Evolutionary conservation across 2,113 vertebrate species (phyloP).

Genomic region (human (Homo sapiens)): GRCh38 chr12:80718501-80719000

Average conservation of each 20-base stretch:
- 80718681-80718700: not conserved
- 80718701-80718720: slow-evolving; percentile 39
- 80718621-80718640: not conserved
- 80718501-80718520: not conserved
- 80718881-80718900: slow-evolving; percentile 94
- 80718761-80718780: slow-evolving; percentile 44
- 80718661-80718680: not conserved
- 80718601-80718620: not conserved
- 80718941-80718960: slow-evolving; percentile 81
- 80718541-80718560: not conserved
- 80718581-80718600: not conserved
- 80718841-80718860: slow-evolving; percentile 77
- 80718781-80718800: slow-evolving; percentile 1
- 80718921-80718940: slow-evolving; percentile 89
- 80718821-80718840: not conserved
- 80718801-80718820: slow-evolving; percentile 23
- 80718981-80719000: slow-evolving; percentile 88
- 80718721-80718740: slow-evolving; percentile 39
- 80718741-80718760: slow-evolving; percentile 46
- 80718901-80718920: slow-evolving; percentile 97
- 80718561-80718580: not conserved
- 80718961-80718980: slow-evolving; percentile 84
- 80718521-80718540: not conserved
- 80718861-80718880: slow-evolving; percentile 80
- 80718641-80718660: not conserved